Evolutionary conservation across 2,888 invertebrate genomes (phyloP).

Genomic region (Ochropacha duplaris): DNA sequence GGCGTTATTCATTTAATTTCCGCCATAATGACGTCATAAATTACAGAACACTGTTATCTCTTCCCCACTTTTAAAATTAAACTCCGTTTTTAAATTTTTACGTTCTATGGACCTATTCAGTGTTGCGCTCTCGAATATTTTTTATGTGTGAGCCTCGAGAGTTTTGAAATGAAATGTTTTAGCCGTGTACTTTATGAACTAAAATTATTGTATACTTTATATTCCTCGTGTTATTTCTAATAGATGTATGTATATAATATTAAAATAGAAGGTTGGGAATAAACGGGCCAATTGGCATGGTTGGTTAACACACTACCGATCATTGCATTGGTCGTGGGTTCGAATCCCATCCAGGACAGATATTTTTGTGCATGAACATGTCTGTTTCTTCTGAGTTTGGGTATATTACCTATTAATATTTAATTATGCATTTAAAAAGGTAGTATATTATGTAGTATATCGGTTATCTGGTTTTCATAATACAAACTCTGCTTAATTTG

Average conservation of each 20-base stretch:
- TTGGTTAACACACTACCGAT: too few relatives aligned
- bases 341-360: too few relatives aligned
- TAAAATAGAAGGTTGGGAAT: neutral
- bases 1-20: constrained; percentile 65
- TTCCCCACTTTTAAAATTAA: constrained; percentile 62
- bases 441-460: too few relatives aligned
- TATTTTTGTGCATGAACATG: too few relatives aligned
- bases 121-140: constrained; percentile 9
- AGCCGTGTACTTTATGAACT: neutral
- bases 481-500: too few relatives aligned
- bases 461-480: too few relatives aligned
- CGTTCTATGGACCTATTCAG: constrained; percentile 32
- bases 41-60: constrained; percentile 57
- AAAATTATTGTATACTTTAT: constrained; percentile 2
- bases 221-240: neutral
- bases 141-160: constrained; percentile 5
- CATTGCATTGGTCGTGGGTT: too few relatives aligned
- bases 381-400: too few relatives aligned
- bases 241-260: neutral
- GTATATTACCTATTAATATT: too few relatives aligned
- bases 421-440: too few relatives aligned
- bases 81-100: constrained; percentile 46
- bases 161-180: neutral
- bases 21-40: constrained; percentile 65
- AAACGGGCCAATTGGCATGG: too few relatives aligned